phyloP scores from a whole-genome alignment of 2,113 vertebrate genomes.

The Macheiramphus alcinus region DNA sequence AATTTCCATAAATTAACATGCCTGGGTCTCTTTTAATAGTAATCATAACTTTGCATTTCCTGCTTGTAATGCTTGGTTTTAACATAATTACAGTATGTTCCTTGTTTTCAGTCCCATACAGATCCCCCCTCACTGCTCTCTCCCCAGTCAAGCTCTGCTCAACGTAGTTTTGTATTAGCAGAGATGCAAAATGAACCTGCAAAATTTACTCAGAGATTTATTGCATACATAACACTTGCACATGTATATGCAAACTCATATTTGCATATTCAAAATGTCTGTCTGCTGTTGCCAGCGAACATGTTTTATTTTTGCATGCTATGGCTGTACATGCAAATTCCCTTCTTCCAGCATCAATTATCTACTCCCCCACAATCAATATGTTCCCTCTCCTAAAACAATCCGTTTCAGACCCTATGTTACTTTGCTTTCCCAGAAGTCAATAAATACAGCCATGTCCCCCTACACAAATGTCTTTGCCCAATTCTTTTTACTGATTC shows the following conservation, averaged over 20 bases:
- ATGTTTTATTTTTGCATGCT: background rate
- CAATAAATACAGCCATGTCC: background rate
- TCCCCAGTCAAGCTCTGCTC: background rate
- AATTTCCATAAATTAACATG: conserved; percentile 40
- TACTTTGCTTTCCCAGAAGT: background rate
- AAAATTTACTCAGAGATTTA: background rate
- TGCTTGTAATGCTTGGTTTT: background rate
- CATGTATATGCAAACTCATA: background rate
- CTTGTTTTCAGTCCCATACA: background rate
- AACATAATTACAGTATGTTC: conserved; percentile 2
- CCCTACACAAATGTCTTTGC: background rate
- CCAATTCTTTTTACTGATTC: background rate
- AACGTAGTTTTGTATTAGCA: background rate
- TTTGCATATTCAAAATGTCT: conserved; percentile 5
- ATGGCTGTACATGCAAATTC: background rate
- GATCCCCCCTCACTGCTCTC: background rate
- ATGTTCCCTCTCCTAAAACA: background rate
- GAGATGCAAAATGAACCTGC: background rate
- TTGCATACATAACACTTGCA: background rate
- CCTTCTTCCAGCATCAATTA: background rate
- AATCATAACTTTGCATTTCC: conserved; percentile 31
- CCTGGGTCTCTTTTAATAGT: conserved; percentile 3
- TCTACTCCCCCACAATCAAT: background rate
- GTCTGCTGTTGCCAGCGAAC: background rate
- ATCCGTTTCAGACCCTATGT: background rate